Evolutionary conservation across 1,140 invertebrate genomes (phyloP), one percentile per base, ranked within the genome.

Genomic region (Drosophila chauvacae): DNA sequence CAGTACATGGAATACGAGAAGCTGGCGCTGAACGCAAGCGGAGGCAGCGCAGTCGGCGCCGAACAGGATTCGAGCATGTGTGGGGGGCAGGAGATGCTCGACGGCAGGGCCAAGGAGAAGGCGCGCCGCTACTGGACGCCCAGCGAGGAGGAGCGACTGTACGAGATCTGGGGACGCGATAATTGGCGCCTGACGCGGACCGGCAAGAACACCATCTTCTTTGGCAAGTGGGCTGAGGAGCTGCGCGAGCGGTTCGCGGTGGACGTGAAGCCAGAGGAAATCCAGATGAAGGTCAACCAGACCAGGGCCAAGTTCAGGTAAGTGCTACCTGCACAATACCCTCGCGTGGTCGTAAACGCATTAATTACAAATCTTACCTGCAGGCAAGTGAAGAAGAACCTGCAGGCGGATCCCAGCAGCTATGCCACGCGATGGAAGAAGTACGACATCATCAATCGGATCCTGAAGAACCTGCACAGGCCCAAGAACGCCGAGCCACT

Each of bases 281-380:
- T 92, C 26, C 91, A 92, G 48, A 88, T 91, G 75, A 92, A 92
- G 55, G 91, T 92, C 10, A 92, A 92, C 58, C 91, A 92, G 65
- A 92, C 91, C 7, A 73, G 91, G 18, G 91, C 91, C 14, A 92
- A 92, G 44, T 92, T 84, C 59, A 81, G 91, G 91, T 92, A 23
- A 50, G 79, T 69, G 35, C 35, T 37, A 37, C 35, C 35, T 37
- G 35, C 11, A 6, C 0, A 13, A 13, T 3, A 7, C 9, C 2
- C 7, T 9, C 0, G 9, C 3, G 26, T 7, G 26, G 6, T 20
- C 6, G 10, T 28, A 18, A 33, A 26, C 7, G 3, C 10, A n/a
- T n/a, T 41, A 4, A 16, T 39, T n/a, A 1, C 20, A 0, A 11
- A 16, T 47, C 6, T 28, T 23, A n/a, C 18, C 47, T 48, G 2